Evolutionary conservation across 2,113 vertebrate genomes (phyloP).

Genomic region (Ploceus nigricollis): DNA sequence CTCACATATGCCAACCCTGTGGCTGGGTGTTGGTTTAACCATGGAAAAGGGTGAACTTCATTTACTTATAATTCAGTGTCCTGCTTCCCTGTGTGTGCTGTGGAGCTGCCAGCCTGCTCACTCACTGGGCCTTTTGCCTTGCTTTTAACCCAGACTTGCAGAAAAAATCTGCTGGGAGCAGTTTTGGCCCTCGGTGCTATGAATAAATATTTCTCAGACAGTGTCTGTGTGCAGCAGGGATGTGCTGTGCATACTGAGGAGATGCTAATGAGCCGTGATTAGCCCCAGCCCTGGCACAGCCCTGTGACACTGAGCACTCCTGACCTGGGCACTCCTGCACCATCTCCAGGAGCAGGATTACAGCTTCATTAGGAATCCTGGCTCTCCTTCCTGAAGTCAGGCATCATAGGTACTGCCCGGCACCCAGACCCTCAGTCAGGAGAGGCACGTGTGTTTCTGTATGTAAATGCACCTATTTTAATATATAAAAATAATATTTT

Average conservation of each 20-base stretch:
- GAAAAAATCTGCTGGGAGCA: not conserved
- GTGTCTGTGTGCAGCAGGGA: not conserved
- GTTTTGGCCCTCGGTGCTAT: not conserved
- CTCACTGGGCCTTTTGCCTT: not conserved
- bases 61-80: conserved; percentile 10
- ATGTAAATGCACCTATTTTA: fast-evolving
- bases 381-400: not conserved
- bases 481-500: not conserved
- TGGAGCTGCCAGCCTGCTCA: not conserved
- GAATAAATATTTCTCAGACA: not conserved
- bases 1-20: conserved; percentile 3
- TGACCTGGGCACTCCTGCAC: not conserved
- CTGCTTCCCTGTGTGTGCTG: not conserved
- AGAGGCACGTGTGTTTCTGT: fast-evolving
- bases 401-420: not conserved
- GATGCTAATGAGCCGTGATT: conserved; percentile 53
- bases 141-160: not conserved
- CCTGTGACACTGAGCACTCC: not conserved
- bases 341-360: not conserved
- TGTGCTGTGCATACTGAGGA: not conserved
- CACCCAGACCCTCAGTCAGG: not conserved
- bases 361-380: not conserved
- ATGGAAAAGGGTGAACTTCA: not conserved
- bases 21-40: not conserved
- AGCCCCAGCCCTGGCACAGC: not conserved